Evolutionary conservation across 2,797 vertebrate genomes (phyloP).

Genomic region (Premnoplex brunnescens): DNA sequence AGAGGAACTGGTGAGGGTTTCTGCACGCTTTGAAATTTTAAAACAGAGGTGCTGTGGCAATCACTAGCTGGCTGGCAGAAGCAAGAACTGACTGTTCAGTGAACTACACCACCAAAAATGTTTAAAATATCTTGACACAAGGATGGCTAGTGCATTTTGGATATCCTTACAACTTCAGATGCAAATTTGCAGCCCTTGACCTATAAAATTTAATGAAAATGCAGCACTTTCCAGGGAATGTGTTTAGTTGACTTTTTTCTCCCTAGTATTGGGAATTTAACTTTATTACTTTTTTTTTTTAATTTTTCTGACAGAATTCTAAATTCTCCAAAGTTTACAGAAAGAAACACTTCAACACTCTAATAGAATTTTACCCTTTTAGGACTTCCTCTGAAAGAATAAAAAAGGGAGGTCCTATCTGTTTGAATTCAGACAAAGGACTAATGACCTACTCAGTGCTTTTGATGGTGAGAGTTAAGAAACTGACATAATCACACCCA

Average conservation of each 20-base stretch:
- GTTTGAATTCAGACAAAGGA: neutral
- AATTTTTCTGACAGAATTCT: neutral
- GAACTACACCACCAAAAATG: neutral
- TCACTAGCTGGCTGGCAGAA: neutral
- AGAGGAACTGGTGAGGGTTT: neutral
- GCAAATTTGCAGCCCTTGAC: neutral
- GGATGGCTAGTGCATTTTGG: neutral
- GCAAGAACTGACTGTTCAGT: neutral
- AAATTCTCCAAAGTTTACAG: neutral
- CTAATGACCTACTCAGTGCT: neutral
- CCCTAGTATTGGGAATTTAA: neutral
- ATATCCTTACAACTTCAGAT: neutral
- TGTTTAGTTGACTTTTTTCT: neutral
- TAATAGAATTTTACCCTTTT: neutral
- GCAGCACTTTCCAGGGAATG: neutral
- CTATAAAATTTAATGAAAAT: neutral
- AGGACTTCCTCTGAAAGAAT: neutral
- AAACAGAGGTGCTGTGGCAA: neutral
- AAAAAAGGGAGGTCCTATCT: neutral
- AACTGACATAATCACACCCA: neutral
- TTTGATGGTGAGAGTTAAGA: neutral
- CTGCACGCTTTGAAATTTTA: neutral
- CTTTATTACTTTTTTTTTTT: neutral
- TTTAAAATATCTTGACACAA: neutral
- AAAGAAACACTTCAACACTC: neutral